phyloP scores from a whole-genome alignment of 1,140 invertebrate species.

The Ceratina calcarata region DNA sequence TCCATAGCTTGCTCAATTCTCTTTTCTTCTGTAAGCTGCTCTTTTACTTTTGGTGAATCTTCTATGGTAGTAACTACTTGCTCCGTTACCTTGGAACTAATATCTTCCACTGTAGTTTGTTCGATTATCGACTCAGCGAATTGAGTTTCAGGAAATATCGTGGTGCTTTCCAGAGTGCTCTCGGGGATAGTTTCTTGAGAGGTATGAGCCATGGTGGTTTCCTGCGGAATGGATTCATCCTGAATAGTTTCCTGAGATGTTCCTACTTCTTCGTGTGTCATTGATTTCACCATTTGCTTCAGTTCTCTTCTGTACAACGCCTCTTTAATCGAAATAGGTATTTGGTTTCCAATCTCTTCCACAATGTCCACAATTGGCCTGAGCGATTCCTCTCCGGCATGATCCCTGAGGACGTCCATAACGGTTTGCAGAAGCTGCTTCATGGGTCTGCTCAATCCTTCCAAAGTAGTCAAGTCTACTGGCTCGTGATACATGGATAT shows the following conservation, averaged over 20 bases:
- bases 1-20: not conserved
- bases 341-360: slow-evolving; percentile 67
- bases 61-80: slow-evolving; percentile 24
- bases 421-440: slow-evolving; percentile 58
- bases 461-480: slow-evolving; percentile 52
- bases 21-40: not conserved
- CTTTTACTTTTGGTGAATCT: not conserved
- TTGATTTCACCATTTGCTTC: slow-evolving; percentile 47
- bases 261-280: slow-evolving; percentile 44
- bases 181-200: slow-evolving; percentile 18
- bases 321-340: slow-evolving; percentile 63
- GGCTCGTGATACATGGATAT: slow-evolving; percentile 58
- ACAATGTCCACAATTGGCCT: slow-evolving; percentile 56
- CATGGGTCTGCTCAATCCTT: slow-evolving; percentile 60
- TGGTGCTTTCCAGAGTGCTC: slow-evolving; percentile 31
- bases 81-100: slow-evolving; percentile 18
- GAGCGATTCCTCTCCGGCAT: slow-evolving; percentile 51
- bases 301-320: slow-evolving; percentile 61
- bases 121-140: slow-evolving; percentile 18
- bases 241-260: slow-evolving; percentile 38
- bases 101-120: slow-evolving; percentile 32
- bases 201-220: not conserved
- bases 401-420: slow-evolving; percentile 48
- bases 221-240: not conserved
- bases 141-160: not conserved